Conservation (phyloP, 2,113 vertebrate genomes). For the Neogale vison region DNA sequence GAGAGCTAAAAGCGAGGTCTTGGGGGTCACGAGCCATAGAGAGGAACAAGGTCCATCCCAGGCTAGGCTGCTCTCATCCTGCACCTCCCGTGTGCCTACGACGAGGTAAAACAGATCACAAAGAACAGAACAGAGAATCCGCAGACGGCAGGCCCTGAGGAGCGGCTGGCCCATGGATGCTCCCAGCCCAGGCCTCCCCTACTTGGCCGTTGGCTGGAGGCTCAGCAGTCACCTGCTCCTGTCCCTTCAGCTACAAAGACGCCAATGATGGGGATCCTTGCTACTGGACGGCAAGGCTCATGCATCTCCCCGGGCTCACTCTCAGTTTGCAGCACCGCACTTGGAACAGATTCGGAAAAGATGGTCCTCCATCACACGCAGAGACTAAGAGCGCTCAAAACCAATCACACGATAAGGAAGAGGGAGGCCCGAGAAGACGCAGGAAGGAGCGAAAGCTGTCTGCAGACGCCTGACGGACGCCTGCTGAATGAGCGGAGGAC, state of each 20-base stretch:
- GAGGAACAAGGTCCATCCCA: neutral
- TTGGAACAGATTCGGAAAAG: too few species aligned
- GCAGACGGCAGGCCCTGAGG: neutral
- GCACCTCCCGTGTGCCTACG: accelerated
- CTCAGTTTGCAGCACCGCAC: accelerated
- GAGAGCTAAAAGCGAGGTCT: neutral
- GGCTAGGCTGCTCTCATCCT: neutral
- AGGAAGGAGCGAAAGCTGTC: accelerated
- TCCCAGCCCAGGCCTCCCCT: neutral
- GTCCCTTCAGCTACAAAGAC: neutral
- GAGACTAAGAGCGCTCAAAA: neutral
- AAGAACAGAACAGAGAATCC: neutral
- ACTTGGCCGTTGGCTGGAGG: neutral
- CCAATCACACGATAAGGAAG: accelerated
- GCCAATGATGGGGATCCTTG: accelerated
- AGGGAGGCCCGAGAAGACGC: neutral
- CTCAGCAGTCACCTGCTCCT: neutral
- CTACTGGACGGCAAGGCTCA: accelerated
- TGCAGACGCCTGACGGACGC: accelerated
- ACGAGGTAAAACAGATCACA: neutral
- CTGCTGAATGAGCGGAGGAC: too few species aligned
- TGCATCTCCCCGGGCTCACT: accelerated
- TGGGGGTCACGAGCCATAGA: too few species aligned
- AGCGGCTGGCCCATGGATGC: too few species aligned
- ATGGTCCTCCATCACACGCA: accelerated